Conservation (phyloP, 2,797 vertebrate genomes). For the Acanthurus leucopareius region DNA sequence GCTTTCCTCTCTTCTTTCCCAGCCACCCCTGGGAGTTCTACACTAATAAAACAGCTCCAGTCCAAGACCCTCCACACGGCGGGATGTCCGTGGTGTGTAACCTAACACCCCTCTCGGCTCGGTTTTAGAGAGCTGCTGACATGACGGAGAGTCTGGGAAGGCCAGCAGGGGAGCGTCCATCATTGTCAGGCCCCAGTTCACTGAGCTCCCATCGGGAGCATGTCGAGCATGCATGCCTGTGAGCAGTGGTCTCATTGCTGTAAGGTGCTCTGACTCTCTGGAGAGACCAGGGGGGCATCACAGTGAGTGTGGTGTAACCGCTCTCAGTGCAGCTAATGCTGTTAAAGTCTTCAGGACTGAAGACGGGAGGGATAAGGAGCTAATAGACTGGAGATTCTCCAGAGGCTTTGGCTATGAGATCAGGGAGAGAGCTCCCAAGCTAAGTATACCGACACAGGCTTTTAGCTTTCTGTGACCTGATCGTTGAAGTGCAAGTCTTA, state of each 20-base stretch:
- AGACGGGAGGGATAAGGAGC: constrained; percentile 59
- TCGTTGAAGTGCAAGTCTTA: constrained; percentile 25
- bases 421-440: constrained; percentile 55
- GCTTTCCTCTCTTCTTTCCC: constrained; percentile 53
- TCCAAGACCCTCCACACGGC: constrained; percentile 69
- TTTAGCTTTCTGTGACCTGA: constrained; percentile 47
- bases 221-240: constrained; percentile 69
- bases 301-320: constrained; percentile 52
- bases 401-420: constrained; percentile 66
- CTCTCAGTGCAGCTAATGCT: constrained; percentile 69
- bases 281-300: constrained; percentile 50
- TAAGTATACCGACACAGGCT: constrained; percentile 59
- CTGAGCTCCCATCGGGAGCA: constrained; percentile 62
- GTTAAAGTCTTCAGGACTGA: constrained; percentile 64
- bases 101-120: constrained; percentile 63
- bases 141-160: constrained; percentile 73
- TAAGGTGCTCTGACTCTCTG: constrained; percentile 52
- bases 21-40: constrained; percentile 66
- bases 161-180: constrained; percentile 70
- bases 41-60: constrained; percentile 80
- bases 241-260: constrained; percentile 51
- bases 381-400: constrained; percentile 67
- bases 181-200: constrained; percentile 63
- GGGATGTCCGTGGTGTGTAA: constrained; percentile 72
- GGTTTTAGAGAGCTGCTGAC: constrained; percentile 79